Conservation (phyloP, 1,140 invertebrate genomes). For the Monochamus saltuarius region DNA sequence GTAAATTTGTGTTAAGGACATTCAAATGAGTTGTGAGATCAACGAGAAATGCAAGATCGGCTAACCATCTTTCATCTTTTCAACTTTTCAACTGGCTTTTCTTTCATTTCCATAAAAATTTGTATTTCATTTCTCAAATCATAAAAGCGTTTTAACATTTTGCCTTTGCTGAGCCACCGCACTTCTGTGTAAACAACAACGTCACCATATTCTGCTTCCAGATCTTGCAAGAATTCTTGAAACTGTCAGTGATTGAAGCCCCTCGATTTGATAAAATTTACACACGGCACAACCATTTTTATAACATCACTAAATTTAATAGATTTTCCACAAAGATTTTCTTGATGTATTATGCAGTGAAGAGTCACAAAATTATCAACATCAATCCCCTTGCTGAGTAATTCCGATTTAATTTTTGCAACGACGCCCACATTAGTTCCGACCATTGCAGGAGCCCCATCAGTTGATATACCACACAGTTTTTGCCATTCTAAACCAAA, state of each 20-base stretch:
- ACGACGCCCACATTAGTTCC: not conserved
- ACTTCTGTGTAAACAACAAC: not conserved
- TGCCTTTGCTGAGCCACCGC: constrained; percentile 1
- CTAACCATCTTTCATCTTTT: not conserved
- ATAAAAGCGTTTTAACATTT: not conserved
- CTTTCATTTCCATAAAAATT: constrained; percentile 4
- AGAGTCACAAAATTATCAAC: not conserved
- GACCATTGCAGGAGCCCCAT: constrained; percentile 1
- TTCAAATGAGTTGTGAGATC: constrained; percentile 3
- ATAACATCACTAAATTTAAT: too few species aligned
- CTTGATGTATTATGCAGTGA: not conserved
- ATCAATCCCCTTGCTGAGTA: not conserved
- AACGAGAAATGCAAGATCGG: constrained; percentile 6
- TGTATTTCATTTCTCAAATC: not conserved
- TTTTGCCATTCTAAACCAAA: not conserved
- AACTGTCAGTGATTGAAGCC: not conserved
- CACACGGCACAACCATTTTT: not conserved
- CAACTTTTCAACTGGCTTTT: not conserved
- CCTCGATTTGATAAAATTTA: not conserved
- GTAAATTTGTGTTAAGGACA: not conserved
- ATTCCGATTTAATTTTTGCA: not conserved
- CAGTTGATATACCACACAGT: not conserved
- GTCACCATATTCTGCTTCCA: constrained; percentile 1
- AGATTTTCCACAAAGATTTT: not conserved
- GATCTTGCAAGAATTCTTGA: not conserved